phyloP scores from a whole-genome alignment of 2,113 vertebrate genomes.

The Phyllostomus hastatus region DNA sequence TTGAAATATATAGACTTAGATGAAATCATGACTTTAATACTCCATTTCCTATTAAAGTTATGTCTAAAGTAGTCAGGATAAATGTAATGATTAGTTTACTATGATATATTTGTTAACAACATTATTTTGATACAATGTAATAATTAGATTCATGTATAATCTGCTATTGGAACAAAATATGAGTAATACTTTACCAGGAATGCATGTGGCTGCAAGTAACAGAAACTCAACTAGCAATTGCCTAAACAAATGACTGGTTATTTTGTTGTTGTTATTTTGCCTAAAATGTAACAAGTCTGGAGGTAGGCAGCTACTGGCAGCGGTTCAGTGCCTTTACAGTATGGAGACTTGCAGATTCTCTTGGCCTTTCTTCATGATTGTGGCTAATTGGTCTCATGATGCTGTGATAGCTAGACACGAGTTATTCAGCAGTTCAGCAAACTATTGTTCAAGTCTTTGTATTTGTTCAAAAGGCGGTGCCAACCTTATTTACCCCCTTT shows the following conservation, averaged over 20 bases:
- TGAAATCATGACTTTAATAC: background rate
- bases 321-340: background rate
- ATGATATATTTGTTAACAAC: background rate
- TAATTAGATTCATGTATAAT: background rate
- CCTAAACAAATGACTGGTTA: background rate
- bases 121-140: background rate
- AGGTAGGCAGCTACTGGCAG: background rate
- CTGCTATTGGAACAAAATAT: background rate
- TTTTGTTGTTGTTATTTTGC: background rate
- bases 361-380: background rate
- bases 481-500: background rate
- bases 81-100: background rate
- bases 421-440: background rate
- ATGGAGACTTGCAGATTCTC: background rate
- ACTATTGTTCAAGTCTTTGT: background rate
- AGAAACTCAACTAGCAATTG: background rate
- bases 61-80: background rate
- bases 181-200: background rate
- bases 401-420: background rate
- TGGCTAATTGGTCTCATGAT: background rate
- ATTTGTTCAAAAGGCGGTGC: background rate
- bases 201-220: background rate
- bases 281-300: background rate
- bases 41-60: background rate
- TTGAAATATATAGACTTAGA: background rate